Base-by-base conservation (phyloP, 1,140 invertebrate genomes). In the Euborellia annulipes region DNA sequence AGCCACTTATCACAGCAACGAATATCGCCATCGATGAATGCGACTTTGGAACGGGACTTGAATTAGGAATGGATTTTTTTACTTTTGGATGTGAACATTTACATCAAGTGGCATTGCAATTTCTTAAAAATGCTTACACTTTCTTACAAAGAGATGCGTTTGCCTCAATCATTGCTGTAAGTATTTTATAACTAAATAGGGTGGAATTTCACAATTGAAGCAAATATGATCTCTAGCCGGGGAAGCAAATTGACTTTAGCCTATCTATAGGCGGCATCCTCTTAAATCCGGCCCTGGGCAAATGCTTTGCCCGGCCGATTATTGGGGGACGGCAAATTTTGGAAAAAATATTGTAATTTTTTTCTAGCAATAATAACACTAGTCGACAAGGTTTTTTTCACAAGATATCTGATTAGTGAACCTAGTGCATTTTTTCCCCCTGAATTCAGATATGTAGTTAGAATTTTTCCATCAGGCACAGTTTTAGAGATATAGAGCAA, bases 11-110 rank as follows among this genome's bases (percentile, higher is more conserved):
- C 20, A 85, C 79, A 30, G 75, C 75, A 53, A 77, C 85, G 6
- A 85, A 77, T 56, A 91, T 91, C 62, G 88, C 90, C 2, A 80
- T 83, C 49, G 91, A 95, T 61, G 91, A 95, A 62, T 89, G 85
- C 60, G 91, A 95, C 62, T 93, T 91, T 67, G 91, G 90, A 1
- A 89, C 85, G 41, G 82, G 85, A 3, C 57, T 95, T 2, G 90
- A 96, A 64, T 64, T 91, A 20, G 90, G 86, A 0, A 73, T 90
- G 27, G 78, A 90, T 63, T 60, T 94, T 14, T 88, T 95, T 57
- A 76, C 71, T 47, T 83, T 74, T 55, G 87, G 85, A 1, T 61
- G 75, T 44, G 59, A 71, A 41, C 63, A 71, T 44, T 67, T 93
- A 36, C 76, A 92, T 63, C 62, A 68, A 19, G 72, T 69, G 41